Evolutionary conservation across 2,797 vertebrate species (phyloP).

Genomic region (Brachymystax lenok): DNA sequence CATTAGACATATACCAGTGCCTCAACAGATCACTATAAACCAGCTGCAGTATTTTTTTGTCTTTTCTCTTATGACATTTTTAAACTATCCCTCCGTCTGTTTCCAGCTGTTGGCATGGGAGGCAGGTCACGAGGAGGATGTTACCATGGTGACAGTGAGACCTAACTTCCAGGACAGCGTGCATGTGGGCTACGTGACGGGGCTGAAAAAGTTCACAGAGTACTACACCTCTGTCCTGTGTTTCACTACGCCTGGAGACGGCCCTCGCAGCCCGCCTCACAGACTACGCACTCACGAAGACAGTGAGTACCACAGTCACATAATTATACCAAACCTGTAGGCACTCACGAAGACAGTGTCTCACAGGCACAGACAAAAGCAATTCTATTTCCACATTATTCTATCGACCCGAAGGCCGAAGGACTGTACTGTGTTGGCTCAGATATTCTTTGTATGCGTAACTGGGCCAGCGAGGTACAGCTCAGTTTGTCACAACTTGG

Average conservation of each 20-base stretch:
- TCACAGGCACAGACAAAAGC: neutral
- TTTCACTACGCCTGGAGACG: slow-evolving; percentile 96
- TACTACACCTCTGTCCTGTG: slow-evolving; percentile 91
- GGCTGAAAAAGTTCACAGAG: slow-evolving; percentile 90
- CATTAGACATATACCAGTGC: neutral
- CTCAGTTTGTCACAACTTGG: too few species aligned
- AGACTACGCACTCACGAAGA: slow-evolving; percentile 93
- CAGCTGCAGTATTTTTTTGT: slow-evolving; percentile 19
- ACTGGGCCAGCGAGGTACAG: too few species aligned
- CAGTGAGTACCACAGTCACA: slow-evolving; percentile 71
- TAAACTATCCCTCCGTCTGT: slow-evolving; percentile 9
- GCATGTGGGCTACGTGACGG: slow-evolving; percentile 86
- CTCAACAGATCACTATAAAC: neutral
- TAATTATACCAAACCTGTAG: neutral
- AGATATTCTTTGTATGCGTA: too few species aligned
- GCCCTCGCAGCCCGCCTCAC: slow-evolving; percentile 88
- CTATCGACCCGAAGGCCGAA: too few species aligned
- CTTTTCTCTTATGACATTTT: slow-evolving; percentile 3
- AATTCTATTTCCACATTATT: too few species aligned
- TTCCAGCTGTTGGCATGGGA: slow-evolving; percentile 93
- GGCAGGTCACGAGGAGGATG: slow-evolving; percentile 80
- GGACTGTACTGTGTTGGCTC: too few species aligned
- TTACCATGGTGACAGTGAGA: slow-evolving; percentile 85
- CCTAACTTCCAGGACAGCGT: slow-evolving; percentile 97
- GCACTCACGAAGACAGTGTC: slow-evolving; percentile 77